phyloP scores from a whole-genome alignment of 2,113 vertebrate species.

The Athene cunicularia region DNA sequence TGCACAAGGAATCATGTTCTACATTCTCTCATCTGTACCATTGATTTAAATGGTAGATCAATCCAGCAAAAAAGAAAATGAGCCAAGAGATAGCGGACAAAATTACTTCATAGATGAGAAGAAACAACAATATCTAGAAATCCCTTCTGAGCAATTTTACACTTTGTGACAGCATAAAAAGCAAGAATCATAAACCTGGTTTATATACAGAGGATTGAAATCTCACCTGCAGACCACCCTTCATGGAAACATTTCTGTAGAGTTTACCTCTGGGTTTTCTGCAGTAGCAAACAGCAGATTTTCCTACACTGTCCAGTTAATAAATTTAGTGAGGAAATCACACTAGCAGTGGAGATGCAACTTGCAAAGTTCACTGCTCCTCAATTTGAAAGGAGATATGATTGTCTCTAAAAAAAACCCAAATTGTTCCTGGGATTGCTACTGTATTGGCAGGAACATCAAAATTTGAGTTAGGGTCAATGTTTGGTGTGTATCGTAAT shows the following conservation, averaged over 20 bases:
- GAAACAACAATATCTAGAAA: background rate
- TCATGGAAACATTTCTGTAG: background rate
- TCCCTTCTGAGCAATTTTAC: background rate
- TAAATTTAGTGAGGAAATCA: background rate
- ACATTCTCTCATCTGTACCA: background rate
- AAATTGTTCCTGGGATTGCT: background rate
- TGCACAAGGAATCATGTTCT: background rate
- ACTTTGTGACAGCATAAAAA: background rate
- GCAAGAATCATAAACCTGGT: background rate
- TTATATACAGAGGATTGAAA: background rate
- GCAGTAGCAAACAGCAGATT: background rate
- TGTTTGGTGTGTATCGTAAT: background rate
- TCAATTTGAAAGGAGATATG: background rate
- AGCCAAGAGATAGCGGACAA: background rate
- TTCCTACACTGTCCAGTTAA: background rate
- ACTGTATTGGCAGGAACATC: background rate
- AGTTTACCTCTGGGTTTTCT: background rate
- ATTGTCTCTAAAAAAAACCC: background rate
- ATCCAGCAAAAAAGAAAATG: background rate
- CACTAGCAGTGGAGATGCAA: background rate
- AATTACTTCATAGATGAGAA: background rate
- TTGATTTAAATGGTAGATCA: background rate
- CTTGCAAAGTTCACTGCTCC: background rate
- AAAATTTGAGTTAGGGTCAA: background rate
- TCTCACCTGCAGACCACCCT: background rate